Evolutionary conservation across 2,888 invertebrate species (phyloP).

Genomic region (Tenthredo notha): DNA sequence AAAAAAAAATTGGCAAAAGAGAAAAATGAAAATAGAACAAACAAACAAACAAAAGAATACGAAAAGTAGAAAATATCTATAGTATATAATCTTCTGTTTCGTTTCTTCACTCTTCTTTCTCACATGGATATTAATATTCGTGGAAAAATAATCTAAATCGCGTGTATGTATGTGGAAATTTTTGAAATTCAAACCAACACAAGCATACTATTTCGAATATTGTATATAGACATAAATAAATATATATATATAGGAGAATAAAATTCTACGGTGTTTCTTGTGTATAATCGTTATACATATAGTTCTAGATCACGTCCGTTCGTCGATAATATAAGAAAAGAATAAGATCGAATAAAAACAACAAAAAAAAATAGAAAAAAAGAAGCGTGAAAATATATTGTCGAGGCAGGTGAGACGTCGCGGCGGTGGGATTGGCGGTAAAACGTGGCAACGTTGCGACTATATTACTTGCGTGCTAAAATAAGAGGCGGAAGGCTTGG

Average conservation of each 20-base stretch:
- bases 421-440: slow-evolving; percentile 52
- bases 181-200: slow-evolving; percentile 8
- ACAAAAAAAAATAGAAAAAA: no score
- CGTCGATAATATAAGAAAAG: background rate
- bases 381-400: background rate
- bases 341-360: background rate
- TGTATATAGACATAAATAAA: no score
- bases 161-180: background rate
- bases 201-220: background rate
- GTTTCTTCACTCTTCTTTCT: background rate
- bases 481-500: slow-evolving; percentile 68
- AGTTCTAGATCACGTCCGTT: background rate
- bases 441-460: slow-evolving; percentile 69
- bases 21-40: background rate
- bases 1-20: background rate
- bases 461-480: slow-evolving; percentile 64
- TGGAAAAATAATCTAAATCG: background rate
- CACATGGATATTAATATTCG: background rate
- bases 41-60: background rate
- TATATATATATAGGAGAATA: background rate
- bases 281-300: background rate
- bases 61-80: no score
- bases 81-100: background rate
- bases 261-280: background rate
- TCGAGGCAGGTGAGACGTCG: slow-evolving; percentile 10